Base-by-base conservation (phyloP, 1,140 invertebrate genomes). In the Oncopodura yosiiana region DNA sequence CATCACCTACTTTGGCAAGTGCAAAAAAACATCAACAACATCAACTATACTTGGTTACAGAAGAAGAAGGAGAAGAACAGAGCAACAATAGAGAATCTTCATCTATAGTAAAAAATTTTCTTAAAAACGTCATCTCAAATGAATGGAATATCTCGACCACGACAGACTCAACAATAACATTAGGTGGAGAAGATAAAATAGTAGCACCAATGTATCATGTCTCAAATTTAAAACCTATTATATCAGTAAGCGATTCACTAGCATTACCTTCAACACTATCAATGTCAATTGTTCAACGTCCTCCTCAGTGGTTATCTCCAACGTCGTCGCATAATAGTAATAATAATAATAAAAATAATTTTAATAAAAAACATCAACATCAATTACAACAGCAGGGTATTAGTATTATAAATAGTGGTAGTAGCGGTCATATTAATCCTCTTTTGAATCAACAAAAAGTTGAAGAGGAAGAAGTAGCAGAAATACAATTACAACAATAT, bases 111-210 rank as follows among this genome's bases (percentile, higher is more conserved):
- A 60, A 63, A 27, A 63, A 63, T 58, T 63, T 63, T 37, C 52
- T 63, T 8, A 60, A 63, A 60, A 63, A 60, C 38, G 62, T 63
- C 14, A 50, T 63, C 34, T 37, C 52, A 18, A 58, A 52, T 63
- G 62, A 60, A 58, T 60, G 53, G 55, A 49, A 43, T 37, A 50
- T 53, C 37, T 44, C 53, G 26, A 53, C 54, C 38, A 48, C 45
- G 37, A 45, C 53, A 27, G 18, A 36, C 27, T 50, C 50, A 38
- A 32, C 46, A 42, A 9, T 45, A 38, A 38, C 53, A 32, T 38
- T 12, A n/a, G n/a, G n/a, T n/a, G n/a, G n/a, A n/a, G n/a, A n/a
- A n/a, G n/a, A n/a, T n/a, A n/a, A n/a, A n/a, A n/a, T n/a, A n/a
- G n/a, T n/a, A n/a, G n/a, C n/a, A n/a, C n/a, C n/a, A n/a, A n/a